phyloP scores from a whole-genome alignment of 2,888 invertebrate species.

The Mimachlamys varia region DNA sequence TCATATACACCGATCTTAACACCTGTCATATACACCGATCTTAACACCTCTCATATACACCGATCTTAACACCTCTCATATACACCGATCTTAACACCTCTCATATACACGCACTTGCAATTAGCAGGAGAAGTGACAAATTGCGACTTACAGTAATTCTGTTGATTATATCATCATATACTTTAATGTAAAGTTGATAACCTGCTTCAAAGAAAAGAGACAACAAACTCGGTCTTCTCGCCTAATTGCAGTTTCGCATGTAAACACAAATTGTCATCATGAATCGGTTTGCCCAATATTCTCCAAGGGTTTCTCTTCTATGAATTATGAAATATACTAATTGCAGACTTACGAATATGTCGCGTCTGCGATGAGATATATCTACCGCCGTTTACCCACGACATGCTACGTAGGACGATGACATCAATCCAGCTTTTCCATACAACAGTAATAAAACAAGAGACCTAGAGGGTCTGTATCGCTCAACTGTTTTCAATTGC shows the following conservation, averaged over 20 bases:
- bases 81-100: too few species aligned
- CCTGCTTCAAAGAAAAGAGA: background rate
- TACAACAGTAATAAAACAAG: background rate
- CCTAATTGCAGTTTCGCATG: background rate
- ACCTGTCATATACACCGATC: too few species aligned
- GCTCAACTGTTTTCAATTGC: too few species aligned
- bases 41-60: too few species aligned
- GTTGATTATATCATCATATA: background rate
- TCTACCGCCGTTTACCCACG: background rate
- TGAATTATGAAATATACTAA: conserved; percentile 16
- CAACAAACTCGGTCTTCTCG: background rate
- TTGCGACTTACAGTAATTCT: too few species aligned
- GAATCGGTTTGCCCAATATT: background rate
- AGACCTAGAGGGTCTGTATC: too few species aligned
- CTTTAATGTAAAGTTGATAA: background rate
- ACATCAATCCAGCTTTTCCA: background rate
- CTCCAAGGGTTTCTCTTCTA: background rate
- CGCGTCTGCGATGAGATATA: background rate
- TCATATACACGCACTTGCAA: too few species aligned
- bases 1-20: too few species aligned
- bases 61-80: too few species aligned
- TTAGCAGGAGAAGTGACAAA: too few species aligned
- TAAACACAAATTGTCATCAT: background rate
- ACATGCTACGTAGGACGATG: background rate
- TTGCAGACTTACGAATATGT: background rate